Evolutionary conservation across 2,888 invertebrate species (phyloP).

Genomic region (Machimus rusticus): DNA sequence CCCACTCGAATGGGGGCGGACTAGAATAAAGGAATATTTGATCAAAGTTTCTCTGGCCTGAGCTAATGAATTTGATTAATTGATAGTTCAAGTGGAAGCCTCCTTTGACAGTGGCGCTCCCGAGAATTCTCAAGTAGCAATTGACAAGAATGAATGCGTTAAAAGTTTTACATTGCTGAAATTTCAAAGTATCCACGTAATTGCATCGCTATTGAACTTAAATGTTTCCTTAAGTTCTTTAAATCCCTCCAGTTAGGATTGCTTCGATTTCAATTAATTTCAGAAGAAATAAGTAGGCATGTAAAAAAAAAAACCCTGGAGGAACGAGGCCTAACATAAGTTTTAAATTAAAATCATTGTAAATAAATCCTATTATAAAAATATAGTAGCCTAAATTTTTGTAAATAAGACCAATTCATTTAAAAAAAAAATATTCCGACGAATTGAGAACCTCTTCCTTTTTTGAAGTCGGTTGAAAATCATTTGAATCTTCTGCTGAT

Average conservation of each 20-base stretch:
- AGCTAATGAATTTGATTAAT: conserved; percentile 35
- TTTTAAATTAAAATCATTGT: too few species aligned
- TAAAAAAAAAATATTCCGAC: too few species aligned
- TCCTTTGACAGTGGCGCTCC: not conserved
- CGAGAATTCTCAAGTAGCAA: not conserved
- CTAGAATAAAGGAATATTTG: conserved; percentile 20
- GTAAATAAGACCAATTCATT: too few species aligned
- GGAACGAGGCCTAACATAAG: too few species aligned
- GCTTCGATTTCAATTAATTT: not conserved
- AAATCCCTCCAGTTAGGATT: not conserved
- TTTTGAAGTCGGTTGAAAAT: too few species aligned
- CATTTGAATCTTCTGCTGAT: too few species aligned
- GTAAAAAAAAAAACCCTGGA: too few species aligned
- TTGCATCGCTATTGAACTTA: not conserved
- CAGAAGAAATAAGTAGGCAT: too few species aligned
- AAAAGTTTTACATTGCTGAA: not conserved
- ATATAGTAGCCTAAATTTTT: too few species aligned
- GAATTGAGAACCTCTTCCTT: too few species aligned
- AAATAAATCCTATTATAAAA: too few species aligned
- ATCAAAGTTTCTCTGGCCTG: not conserved
- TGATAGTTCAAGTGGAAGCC: conserved; percentile 22
- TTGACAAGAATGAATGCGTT: not conserved
- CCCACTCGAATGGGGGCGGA: not conserved
- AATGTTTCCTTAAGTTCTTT: not conserved
- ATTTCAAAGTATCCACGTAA: not conserved